These are phyloP conservation scores for Drosophila sechellia DNA, from an alignment of 1,140 invertebrate species.

Conservation along the genomic window DNA sequence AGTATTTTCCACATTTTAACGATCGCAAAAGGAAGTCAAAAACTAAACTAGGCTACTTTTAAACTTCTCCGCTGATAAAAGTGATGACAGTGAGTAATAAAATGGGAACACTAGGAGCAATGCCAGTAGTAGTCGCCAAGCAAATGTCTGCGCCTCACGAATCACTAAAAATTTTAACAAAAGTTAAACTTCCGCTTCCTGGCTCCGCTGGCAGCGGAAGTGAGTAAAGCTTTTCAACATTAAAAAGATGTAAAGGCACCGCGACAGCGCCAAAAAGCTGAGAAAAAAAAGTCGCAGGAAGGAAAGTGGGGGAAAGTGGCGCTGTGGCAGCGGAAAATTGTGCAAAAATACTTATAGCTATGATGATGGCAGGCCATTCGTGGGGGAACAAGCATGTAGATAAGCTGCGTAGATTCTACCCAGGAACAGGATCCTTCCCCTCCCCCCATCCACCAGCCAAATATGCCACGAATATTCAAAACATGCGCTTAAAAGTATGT, in stretches of 20 bases:
- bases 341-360: slow-evolving; percentile 65
- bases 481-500: slow-evolving; percentile 74
- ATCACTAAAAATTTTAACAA: slow-evolving; percentile 82
- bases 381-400: slow-evolving; percentile 55
- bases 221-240: slow-evolving; percentile 82
- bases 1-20: slow-evolving; percentile 6
- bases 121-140: slow-evolving; percentile 2
- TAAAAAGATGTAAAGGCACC: slow-evolving; percentile 79
- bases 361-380: slow-evolving; percentile 39
- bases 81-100: slow-evolving; percentile 17
- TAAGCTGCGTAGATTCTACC: slow-evolving; percentile 74
- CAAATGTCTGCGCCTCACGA: slow-evolving; percentile 70
- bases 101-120: not conserved
- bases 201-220: slow-evolving; percentile 67
- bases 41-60: not conserved
- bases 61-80: slow-evolving; percentile 1
- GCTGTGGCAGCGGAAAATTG: slow-evolving; percentile 55
- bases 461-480: slow-evolving; percentile 79
- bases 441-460: slow-evolving; percentile 23
- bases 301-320: slow-evolving; percentile 1
- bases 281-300: slow-evolving; percentile 10
- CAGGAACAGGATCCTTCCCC: slow-evolving; percentile 23
- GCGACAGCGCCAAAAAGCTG: slow-evolving; percentile 61
- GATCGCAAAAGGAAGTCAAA: not conserved
- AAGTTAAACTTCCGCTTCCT: slow-evolving; percentile 82